Evolutionary conservation across 2,888 invertebrate genomes (phyloP).

Genomic region (Reticulitermes lucifugus): DNA sequence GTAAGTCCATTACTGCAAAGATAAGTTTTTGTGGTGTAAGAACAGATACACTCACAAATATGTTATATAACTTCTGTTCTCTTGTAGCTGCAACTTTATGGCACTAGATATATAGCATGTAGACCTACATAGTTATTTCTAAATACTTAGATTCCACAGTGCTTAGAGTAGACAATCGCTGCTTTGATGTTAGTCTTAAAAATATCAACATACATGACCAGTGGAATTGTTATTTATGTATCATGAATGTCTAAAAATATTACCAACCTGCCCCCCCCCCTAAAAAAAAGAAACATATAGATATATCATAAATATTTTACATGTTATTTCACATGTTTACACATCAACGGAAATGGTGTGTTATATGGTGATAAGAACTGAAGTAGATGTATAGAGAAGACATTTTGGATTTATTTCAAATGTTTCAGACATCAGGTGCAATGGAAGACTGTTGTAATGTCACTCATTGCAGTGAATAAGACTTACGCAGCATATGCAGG

Average conservation of each 20-base stretch:
- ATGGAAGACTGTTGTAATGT: no score
- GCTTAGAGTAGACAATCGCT: constrained; percentile 30
- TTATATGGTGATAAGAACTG: no score
- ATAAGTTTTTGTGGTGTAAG: constrained; percentile 3
- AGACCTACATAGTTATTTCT: not conserved
- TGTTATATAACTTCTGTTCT: not conserved
- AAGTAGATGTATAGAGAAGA: no score
- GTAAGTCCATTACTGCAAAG: constrained; percentile 1
- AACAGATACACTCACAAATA: not conserved
- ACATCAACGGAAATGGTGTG: no score
- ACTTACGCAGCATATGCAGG: no score
- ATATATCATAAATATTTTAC: not conserved
- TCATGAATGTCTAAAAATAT: no score
- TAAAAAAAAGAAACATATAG: not conserved
- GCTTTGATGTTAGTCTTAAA: constrained; percentile 7
- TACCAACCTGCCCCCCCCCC: no score
- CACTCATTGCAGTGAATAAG: no score
- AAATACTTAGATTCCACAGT: not conserved
- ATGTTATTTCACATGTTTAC: not conserved
- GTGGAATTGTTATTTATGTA: no score
- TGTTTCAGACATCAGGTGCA: no score
- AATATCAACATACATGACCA: no score
- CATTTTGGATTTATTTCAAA: no score
- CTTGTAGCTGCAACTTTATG: not conserved
- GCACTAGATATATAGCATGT: not conserved